phyloP scores from a whole-genome alignment of 2,888 invertebrate genomes.

The Meiosimyza decipiens region DNA sequence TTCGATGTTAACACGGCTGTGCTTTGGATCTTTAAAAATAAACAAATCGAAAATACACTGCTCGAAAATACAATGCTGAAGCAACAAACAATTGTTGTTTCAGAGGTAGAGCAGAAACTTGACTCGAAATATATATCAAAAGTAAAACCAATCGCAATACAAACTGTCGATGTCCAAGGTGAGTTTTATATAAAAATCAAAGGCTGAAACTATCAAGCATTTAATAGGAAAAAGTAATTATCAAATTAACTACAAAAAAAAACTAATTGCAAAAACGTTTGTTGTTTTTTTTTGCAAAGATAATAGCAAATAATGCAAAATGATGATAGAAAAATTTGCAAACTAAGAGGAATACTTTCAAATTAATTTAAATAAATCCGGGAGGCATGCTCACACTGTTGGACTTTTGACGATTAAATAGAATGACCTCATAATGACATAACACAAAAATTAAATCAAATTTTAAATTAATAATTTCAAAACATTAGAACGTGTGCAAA shows the following conservation, averaged over 20 bases:
- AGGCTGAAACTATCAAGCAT: no score
- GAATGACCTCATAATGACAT: constrained; percentile 44
- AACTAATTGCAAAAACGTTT: no score
- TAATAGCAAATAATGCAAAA: no score
- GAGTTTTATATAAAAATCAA: constrained; percentile 43
- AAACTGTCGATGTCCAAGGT: constrained; percentile 79
- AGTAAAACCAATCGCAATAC: constrained; percentile 82
- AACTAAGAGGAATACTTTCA: neutral
- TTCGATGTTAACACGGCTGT: constrained; percentile 82
- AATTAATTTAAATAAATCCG: constrained; percentile 32
- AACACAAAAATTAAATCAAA: constrained; percentile 2
- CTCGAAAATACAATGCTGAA: constrained; percentile 44
- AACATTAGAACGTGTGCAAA: neutral
- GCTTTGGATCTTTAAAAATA: constrained; percentile 81
- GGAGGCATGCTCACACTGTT: constrained; percentile 35
- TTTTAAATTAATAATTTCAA: neutral
- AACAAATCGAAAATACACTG: constrained; percentile 45
- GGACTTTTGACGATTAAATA: constrained; percentile 47
- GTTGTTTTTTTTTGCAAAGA: no score
- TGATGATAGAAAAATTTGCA: neutral
- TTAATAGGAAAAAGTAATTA: no score
- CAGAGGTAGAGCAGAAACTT: constrained; percentile 82
- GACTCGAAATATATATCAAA: constrained; percentile 76
- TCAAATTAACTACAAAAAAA: no score
- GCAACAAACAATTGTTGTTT: constrained; percentile 78